Conservation (phyloP, 2,797 vertebrate genomes). For the Acrossocheilus fasciatus region DNA sequence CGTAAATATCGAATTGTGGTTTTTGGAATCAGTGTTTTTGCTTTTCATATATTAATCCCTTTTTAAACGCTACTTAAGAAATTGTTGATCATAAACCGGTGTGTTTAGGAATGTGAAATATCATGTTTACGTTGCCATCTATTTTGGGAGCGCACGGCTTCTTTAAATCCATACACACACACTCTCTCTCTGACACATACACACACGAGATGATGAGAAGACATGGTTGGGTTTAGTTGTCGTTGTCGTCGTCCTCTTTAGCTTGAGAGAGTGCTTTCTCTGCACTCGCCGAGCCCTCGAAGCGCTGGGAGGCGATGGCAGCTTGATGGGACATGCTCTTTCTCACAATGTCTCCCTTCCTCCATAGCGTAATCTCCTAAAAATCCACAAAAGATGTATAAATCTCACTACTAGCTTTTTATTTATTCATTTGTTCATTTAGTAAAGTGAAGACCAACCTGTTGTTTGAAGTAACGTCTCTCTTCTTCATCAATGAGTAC, state of each 20-base stretch:
- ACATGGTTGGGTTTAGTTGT: slow-evolving; percentile 41
- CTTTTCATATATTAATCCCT: slow-evolving; percentile 34
- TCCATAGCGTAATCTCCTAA: slow-evolving; percentile 98
- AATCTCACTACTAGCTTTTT: background rate
- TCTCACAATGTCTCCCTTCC: slow-evolving; percentile 97
- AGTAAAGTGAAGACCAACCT: slow-evolving; percentile 75
- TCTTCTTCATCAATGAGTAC: slow-evolving; percentile 99
- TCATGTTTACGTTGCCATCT: slow-evolving; percentile 12
- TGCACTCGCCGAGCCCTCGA: slow-evolving; percentile 84
- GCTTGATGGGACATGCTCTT: slow-evolving; percentile 99
- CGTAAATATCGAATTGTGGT: slow-evolving; percentile 8
- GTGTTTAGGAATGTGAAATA: slow-evolving; percentile 49
- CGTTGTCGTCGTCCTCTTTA: slow-evolving; percentile 46
- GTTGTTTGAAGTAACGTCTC: slow-evolving; percentile 98
- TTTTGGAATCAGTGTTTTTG: slow-evolving; percentile 12
- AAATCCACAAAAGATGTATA: background rate
- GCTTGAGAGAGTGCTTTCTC: slow-evolving; percentile 61
- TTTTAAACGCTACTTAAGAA: slow-evolving; percentile 49
- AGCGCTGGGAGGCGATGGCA: slow-evolving; percentile 95
- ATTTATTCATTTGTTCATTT: background rate
- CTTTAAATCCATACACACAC: background rate
- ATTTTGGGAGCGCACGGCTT: slow-evolving; percentile 1
- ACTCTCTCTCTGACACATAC: background rate
- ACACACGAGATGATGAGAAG: slow-evolving; percentile 33
- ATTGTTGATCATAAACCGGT: slow-evolving; percentile 40